phyloP scores from a whole-genome alignment of 2,113 vertebrate genomes.

The Cyanocitta stelleri region DNA sequence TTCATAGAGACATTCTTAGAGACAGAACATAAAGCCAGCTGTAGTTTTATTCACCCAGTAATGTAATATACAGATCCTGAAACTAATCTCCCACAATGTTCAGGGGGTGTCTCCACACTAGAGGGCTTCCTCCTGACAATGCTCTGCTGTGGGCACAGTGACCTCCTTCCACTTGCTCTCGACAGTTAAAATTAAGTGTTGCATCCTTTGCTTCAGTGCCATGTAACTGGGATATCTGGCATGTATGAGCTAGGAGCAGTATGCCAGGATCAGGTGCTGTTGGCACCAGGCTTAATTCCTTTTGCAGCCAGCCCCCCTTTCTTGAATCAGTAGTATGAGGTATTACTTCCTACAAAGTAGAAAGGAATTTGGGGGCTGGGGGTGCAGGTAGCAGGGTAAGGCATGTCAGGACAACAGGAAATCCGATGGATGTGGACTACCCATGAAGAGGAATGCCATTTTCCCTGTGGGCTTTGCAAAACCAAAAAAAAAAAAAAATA shows the following conservation, averaged over 20 bases:
- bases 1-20: neutral
- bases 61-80: neutral
- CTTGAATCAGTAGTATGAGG: neutral
- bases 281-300: neutral
- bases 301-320: neutral
- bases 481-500: neutral
- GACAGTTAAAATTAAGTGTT: neutral
- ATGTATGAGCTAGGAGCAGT: fast-evolving
- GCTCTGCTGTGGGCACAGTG: neutral
- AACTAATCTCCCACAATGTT: neutral
- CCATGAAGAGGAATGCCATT: neutral
- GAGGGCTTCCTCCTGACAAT: neutral
- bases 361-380: neutral
- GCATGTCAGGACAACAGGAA: neutral
- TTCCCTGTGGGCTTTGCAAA: neutral
- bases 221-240: neutral
- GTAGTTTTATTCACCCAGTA: fast-evolving
- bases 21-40: neutral
- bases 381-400: neutral
- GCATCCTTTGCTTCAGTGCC: neutral
- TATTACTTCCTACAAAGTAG: neutral
- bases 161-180: neutral
- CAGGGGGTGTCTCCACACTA: neutral
- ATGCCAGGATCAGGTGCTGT: neutral
- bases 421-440: neutral